Evolutionary conservation across 2,113 vertebrate species (phyloP).

Genomic region (Laticauda colubrina): DNA sequence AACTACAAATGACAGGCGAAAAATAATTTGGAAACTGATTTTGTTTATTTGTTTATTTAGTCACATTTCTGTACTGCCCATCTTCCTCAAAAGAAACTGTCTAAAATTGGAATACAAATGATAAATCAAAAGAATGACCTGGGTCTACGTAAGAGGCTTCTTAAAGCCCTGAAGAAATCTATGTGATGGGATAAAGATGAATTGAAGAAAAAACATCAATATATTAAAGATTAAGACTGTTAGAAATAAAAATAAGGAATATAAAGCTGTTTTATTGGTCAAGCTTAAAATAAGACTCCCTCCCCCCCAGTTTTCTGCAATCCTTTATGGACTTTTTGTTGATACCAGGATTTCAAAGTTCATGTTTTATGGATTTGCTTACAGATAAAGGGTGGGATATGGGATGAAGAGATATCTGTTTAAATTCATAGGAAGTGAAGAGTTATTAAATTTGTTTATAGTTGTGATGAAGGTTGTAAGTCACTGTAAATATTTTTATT

Average conservation of each 20-base stretch:
- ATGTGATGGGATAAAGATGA: neutral
- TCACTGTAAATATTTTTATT: neutral
- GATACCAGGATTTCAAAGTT: neutral
- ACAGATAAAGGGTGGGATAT: neutral
- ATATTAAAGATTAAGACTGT: neutral
- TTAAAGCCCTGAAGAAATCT: neutral
- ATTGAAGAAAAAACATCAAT: neutral
- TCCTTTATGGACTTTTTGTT: neutral
- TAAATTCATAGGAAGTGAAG: neutral
- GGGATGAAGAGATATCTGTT: neutral
- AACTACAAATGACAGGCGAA: neutral
- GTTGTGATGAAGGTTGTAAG: neutral
- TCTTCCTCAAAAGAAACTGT: neutral
- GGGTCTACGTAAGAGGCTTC: neutral
- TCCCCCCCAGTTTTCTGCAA: neutral
- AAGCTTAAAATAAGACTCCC: neutral
- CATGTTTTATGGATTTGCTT: neutral
- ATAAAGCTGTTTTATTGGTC: neutral
- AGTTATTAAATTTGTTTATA: neutral
- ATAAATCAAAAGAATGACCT: neutral
- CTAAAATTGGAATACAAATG: neutral
- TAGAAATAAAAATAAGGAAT: neutral
- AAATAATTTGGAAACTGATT: neutral
- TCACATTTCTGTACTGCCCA: neutral
- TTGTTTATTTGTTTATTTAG: too few species aligned